These are phyloP conservation scores for Argopecten irradians DNA, from an alignment of 1,140 invertebrate species.

Conservation along the genomic window DNA sequence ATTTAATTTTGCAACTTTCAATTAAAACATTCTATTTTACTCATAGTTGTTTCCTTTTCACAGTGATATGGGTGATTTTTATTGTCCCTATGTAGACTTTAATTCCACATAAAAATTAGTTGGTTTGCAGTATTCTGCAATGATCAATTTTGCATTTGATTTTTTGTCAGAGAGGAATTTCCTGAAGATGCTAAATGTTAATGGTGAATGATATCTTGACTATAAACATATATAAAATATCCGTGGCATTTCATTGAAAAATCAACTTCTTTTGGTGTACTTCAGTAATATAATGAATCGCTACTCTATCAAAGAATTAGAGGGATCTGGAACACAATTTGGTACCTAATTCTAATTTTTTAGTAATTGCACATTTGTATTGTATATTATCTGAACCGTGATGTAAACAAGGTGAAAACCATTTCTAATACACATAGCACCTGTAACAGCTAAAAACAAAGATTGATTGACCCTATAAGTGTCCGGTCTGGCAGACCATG, in stretches of 20 bases:
- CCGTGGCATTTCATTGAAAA: background rate
- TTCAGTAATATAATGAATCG: background rate
- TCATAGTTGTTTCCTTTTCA: too few species aligned
- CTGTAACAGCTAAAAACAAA: background rate
- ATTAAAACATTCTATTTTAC: too few species aligned
- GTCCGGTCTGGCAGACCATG: background rate
- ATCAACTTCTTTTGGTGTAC: too few species aligned
- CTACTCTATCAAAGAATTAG: background rate
- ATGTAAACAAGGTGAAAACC: background rate
- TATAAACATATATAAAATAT: background rate
- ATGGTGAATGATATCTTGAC: background rate
- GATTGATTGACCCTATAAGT: background rate
- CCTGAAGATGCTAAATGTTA: background rate
- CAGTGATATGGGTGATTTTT: too few species aligned
- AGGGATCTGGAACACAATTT: background rate
- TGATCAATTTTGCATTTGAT: background rate
- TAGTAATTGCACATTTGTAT: background rate
- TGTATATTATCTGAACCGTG: background rate
- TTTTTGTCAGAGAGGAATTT: background rate
- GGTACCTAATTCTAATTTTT: background rate
- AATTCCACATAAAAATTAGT: too few species aligned
- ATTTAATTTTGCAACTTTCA: too few species aligned
- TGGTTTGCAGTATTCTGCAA: too few species aligned
- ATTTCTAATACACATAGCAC: background rate
- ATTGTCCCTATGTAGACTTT: too few species aligned